Percentiles rank a stretch among this genome's conserved stretches.
phyloP scores from a whole-genome alignment of 2,888 invertebrate genomes.

The Drosophila pegasa region DNA sequence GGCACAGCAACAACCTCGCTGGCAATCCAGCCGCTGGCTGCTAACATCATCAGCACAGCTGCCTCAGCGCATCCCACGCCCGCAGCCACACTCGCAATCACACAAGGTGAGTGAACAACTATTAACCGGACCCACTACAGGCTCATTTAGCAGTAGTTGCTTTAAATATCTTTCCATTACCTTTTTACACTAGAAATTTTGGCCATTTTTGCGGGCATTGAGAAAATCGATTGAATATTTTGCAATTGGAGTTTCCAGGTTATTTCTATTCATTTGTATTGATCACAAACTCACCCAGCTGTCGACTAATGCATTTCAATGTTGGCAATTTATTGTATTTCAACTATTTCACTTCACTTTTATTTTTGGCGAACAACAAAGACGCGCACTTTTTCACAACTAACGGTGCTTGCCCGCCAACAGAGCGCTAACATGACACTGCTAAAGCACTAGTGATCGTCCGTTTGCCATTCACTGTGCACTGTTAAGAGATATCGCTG shows the following conservation, averaged over 20 bases:
- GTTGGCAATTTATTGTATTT: not conserved
- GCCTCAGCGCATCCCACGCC: constrained; percentile 82
- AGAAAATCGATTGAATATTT: constrained; percentile 67
- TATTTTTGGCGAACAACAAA: not conserved
- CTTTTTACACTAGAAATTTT: constrained; percentile 74
- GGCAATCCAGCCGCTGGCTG: constrained; percentile 55
- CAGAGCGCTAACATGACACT: constrained; percentile 2
- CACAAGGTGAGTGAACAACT: constrained; percentile 84
- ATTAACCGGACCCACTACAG: not conserved
- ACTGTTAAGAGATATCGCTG: constrained; percentile 1
- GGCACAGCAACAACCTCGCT: constrained; percentile 67
- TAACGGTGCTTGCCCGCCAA: not conserved
- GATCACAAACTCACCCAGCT: constrained; percentile 1
- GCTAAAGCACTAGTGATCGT: constrained; percentile 4
- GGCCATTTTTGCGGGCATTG: constrained; percentile 79
- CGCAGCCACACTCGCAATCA: constrained; percentile 91
- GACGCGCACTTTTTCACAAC: not conserved
- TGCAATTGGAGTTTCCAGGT: constrained; percentile 58
- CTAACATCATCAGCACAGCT: constrained; percentile 80
- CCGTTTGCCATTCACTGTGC: constrained; percentile 5
- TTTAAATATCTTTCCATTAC: constrained; percentile 22
- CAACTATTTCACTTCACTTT: not conserved
- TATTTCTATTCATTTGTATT: constrained; percentile 33
- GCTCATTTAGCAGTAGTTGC: constrained; percentile 20
- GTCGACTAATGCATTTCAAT: not conserved